phyloP scores from a whole-genome alignment of 2,113 vertebrate genomes.

The Nannospalax galili region DNA sequence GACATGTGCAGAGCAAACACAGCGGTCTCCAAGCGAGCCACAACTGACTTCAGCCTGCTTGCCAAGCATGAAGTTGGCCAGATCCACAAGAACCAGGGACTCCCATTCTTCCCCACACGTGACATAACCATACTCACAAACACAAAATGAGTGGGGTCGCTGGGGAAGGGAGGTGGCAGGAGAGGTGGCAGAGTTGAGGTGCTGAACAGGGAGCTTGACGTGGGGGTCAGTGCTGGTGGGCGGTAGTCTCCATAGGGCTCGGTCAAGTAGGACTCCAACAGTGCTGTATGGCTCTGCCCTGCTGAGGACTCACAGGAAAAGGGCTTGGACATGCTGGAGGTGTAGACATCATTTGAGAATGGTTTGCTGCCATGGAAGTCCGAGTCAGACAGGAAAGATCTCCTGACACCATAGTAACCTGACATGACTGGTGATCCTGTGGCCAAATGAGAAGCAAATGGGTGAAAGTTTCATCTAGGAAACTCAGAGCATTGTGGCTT shows the following conservation, averaged over 20 bases:
- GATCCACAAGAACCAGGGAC: rapidly evolving
- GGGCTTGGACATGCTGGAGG: conserved; percentile 87
- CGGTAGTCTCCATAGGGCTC: conserved; percentile 92
- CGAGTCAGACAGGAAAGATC: conserved; percentile 90
- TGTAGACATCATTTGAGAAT: conserved; percentile 87
- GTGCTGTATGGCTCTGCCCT: conserved; percentile 86
- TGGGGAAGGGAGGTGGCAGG: conserved; percentile 89
- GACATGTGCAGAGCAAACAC: not conserved
- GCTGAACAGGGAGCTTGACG: conserved; percentile 85
- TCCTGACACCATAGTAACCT: conserved; percentile 90
- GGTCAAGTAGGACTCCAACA: conserved; percentile 91
- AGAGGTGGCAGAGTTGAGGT: conserved; percentile 88
- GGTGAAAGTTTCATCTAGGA: not conserved
- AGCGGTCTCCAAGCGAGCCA: not conserved
- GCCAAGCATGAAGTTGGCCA: rapidly evolving
- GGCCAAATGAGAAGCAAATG: not conserved
- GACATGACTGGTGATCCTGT: conserved; percentile 90
- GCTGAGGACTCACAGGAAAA: conserved; percentile 89
- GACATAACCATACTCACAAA: conserved; percentile 86
- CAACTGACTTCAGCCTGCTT: too few species aligned
- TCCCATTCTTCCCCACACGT: rapidly evolving
- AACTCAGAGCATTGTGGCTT: not conserved
- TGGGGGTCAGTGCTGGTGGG: conserved; percentile 83
- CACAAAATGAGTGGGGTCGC: conserved; percentile 89
- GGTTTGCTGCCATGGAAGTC: conserved; percentile 91